These are phyloP conservation scores for Drosophila gunungcola DNA, from an alignment of 1,140 invertebrate species.

Conservation along the genomic window DNA sequence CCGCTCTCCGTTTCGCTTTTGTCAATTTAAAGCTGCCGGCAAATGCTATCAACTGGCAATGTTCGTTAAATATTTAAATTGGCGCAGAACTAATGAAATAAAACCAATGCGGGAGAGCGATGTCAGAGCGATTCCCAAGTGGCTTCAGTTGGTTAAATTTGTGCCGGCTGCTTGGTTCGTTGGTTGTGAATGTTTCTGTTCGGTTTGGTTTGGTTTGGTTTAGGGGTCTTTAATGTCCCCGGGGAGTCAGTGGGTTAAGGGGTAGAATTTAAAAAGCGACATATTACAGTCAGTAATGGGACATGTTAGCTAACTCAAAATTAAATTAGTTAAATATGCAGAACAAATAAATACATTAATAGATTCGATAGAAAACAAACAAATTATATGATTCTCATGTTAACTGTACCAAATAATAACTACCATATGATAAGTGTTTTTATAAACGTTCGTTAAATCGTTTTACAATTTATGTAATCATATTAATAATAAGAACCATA, in stretches of 20 bases:
- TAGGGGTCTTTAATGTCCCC: conserved; percentile 32
- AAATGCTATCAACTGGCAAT: conserved; percentile 65
- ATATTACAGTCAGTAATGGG: conserved; percentile 1
- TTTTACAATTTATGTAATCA: too few relatives aligned
- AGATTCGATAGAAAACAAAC: neutral
- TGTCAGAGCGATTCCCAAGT: conserved; percentile 42
- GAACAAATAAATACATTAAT: neutral
- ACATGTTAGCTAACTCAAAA: neutral
- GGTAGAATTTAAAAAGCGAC: conserved; percentile 3
- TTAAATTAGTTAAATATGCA: conserved; percentile 3
- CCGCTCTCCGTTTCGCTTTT: conserved; percentile 21
- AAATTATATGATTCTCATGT: too few relatives aligned
- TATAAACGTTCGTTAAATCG: too few relatives aligned
- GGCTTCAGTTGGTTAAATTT: conserved; percentile 67
- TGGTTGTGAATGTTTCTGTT: conserved; percentile 4
- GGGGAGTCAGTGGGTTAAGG: conserved; percentile 7
- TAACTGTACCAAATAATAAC: too few relatives aligned
- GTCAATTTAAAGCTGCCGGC: conserved; percentile 75
- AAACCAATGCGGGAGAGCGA: conserved; percentile 68
- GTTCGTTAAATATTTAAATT: conserved; percentile 82
- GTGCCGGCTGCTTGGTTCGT: conserved; percentile 45
- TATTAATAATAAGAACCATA: too few relatives aligned
- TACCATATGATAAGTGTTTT: too few relatives aligned
- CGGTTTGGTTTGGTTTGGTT: conserved; percentile 9
- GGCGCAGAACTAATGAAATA: conserved; percentile 76